These are phyloP conservation scores for Philaenus spumarius DNA, from an alignment of 1,140 invertebrate genomes.

Conservation along the genomic window DNA sequence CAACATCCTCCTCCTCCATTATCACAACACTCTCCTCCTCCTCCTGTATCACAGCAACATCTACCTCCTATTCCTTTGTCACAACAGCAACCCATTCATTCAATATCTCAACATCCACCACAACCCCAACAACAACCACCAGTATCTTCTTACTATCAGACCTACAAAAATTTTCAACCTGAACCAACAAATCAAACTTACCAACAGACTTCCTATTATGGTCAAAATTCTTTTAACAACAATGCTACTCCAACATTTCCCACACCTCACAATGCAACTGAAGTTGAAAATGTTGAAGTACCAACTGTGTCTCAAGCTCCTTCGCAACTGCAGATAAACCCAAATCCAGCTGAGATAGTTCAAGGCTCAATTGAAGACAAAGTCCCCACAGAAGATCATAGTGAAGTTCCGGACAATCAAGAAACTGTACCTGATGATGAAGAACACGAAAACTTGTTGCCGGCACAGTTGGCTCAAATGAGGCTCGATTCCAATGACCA, in stretches of 20 bases:
- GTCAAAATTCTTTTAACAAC: neutral
- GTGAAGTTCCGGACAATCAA: constrained; percentile 37
- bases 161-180: constrained; percentile 1
- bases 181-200: neutral
- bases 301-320: constrained; percentile 31
- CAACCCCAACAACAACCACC: constrained; percentile 3
- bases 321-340: too few species aligned
- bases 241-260: constrained; percentile 1
- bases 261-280: constrained; percentile 10
- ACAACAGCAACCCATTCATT: neutral
- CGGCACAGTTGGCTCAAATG: constrained; percentile 25
- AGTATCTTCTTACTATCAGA: neutral
- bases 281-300: constrained; percentile 31
- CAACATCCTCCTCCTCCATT: neutral
- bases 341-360: too few species aligned
- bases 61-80: neutral
- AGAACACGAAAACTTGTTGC: constrained; percentile 40
- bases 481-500: neutral
- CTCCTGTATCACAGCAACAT: neutral
- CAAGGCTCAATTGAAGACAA: too few species aligned
- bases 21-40: neutral
- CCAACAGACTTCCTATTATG: neutral
- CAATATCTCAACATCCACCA: neutral
- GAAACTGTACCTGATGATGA: constrained; percentile 57
- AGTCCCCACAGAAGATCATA: too few species aligned